Conservation (phyloP, 2,797 vertebrate genomes). For the Clangula hyemalis region DNA sequence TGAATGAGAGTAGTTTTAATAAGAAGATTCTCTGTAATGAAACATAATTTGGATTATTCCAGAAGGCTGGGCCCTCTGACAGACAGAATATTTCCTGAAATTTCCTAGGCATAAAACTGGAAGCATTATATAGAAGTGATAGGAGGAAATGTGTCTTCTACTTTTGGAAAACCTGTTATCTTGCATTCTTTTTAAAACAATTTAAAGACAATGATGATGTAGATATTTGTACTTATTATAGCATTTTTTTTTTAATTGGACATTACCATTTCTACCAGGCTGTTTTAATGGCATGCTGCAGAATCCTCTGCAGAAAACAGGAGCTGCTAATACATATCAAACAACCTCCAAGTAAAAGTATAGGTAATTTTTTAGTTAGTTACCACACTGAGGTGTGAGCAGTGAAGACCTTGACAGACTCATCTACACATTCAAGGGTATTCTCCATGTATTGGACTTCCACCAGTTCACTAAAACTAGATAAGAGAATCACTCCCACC, state of each 20-base stretch:
- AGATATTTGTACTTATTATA: background rate
- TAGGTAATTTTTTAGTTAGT: background rate
- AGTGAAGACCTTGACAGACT: background rate
- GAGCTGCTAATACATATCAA: background rate
- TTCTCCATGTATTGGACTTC: background rate
- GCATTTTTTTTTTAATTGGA: background rate
- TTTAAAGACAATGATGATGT: background rate
- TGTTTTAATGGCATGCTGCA: background rate
- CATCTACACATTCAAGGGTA: background rate
- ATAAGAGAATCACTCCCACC: background rate
- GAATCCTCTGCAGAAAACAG: background rate
- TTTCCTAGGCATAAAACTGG: background rate
- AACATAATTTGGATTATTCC: conserved; percentile 14
- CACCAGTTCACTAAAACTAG: background rate
- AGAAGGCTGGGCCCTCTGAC: background rate
- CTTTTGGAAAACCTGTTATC: background rate
- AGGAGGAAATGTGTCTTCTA: background rate
- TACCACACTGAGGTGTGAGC: background rate
- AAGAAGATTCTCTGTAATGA: background rate
- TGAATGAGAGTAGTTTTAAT: background rate
- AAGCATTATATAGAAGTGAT: accelerated
- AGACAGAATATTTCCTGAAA: background rate
- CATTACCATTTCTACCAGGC: background rate
- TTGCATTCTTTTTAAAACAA: background rate
- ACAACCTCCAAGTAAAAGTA: background rate